Evolutionary conservation across 2,113 vertebrate species (phyloP), one percentile per base, ranked within the genome.

Genomic region (Gobiocypris rarus): DNA sequence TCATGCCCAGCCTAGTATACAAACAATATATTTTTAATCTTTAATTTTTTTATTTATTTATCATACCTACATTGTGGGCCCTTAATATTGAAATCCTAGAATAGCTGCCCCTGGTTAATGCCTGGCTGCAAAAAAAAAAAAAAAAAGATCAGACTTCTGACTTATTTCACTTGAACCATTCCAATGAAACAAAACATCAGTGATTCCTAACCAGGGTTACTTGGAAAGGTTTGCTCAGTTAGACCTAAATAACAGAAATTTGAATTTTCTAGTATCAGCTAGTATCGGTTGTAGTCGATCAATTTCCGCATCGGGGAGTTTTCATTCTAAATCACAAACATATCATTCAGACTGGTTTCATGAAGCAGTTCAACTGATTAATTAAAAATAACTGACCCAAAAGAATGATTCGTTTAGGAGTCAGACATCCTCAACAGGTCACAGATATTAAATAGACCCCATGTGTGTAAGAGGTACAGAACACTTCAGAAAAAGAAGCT

Each of bases 401-500:
- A 14, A 41, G 19, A 77, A 77, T 8, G 11, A 41, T 41, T 59
- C 19, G 9, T 4, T 41, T 19, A 4, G 15, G 34, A 41, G 22
- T 43, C 22, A 50, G 13, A 7, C 41, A 28, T 75, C 26, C 43
- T 48, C 43, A 28, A 15, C 14, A 50, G 24, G n/a, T 75, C n/a
- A 75, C 4, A 17, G 45, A 31, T 28, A 52, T 52, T 50, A 52
- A 26, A 50, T 75, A 50, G 43, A 75, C n/a, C 73, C 50, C 9
- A 52, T 45, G 59, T 43, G n/a, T 41, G 28, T 54, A 63, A 54
- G 28, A 79, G 58, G 38, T 85, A 83, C 63, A 78, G 78, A 24
- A 84, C 56, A 75, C 67, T 85, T 61, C 80, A 79, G 70, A 48
- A 87, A 86, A 89, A 54, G 34, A 58, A 88, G 56, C 86, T 71